phyloP scores from a whole-genome alignment of 35 echinoderm and acorn worm species.

The Heliocidaris tuberculata region DNA sequence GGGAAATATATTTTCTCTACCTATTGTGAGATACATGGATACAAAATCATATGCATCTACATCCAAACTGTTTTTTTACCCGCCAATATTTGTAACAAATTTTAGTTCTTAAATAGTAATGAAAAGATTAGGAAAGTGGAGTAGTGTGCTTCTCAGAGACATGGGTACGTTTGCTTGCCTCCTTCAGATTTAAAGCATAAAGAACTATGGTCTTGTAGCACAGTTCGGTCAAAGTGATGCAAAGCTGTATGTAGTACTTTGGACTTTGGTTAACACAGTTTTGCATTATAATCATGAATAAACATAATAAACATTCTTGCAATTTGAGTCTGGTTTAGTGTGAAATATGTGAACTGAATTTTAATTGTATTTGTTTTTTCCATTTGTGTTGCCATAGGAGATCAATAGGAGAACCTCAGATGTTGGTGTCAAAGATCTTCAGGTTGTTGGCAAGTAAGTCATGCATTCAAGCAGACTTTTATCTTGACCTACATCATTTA shows the following conservation, averaged over 20 bases:
- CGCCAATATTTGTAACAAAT: neutral
- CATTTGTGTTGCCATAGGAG: neutral
- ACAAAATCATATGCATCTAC: neutral
- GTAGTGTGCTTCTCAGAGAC: neutral
- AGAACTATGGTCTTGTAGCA: neutral
- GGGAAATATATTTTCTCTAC: too few species aligned
- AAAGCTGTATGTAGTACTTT: neutral
- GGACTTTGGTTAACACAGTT: neutral
- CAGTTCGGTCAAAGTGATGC: neutral
- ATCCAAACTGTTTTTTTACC: neutral
- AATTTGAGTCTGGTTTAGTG: neutral
- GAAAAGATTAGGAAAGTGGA: neutral
- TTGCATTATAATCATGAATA: neutral
- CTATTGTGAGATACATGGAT: neutral
- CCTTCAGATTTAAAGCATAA: neutral
- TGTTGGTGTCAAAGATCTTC: conserved; percentile 53
- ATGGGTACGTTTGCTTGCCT: neutral
- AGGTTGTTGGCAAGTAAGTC: conserved; percentile 40
- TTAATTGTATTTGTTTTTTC: neutral
- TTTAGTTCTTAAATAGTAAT: neutral
- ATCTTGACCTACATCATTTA: neutral
- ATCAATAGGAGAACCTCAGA: conserved; percentile 48
- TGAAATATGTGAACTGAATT: neutral
- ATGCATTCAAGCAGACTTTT: neutral
- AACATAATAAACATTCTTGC: neutral